Base-by-base conservation (phyloP, 2,113 vertebrate genomes). In the Chaetodon auriga region DNA sequence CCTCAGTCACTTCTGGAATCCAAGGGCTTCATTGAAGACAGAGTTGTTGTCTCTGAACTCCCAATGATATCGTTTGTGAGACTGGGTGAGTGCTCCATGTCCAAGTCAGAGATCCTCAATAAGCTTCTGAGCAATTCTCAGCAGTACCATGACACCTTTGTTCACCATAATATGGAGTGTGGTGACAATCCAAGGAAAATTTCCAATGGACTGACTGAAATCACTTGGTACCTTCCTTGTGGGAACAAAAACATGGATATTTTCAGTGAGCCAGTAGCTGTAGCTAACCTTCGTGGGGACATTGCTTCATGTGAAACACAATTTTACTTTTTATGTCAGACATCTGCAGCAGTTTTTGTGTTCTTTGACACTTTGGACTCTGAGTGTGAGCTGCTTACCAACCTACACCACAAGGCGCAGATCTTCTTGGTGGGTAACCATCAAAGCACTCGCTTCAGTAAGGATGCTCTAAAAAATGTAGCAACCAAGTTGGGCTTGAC, bases 41-140 rank as follows among this genome's bases (percentile, higher is more conserved):
- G 86, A 49, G 90, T 96, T 45, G 90, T 94, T 80, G 35, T 74
- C 10, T 77, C 89, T 65, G 12, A 93, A 23, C 25, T 94, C 18
- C 95, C 88, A 48, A 91, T 90, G 78, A 72, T 95, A 21, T 96
- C 96, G 16, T 96, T 96, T 89, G 95, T 96, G 61, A 93, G 94
- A 61, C 62, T 97, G 21, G 95, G 96, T 25, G 71, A 81, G 12
- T 95, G 92, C 71, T 95, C 90, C 16, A 68, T 96, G 70, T 97
- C 96, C 46, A 97, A 97, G 86, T 97, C 96, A 49, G 80, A 92
- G 69, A 80, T 95, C 48, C 89, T 97, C 21, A 97, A 96, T 55
- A 54, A 85, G 36, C 14, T 96, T 6, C 82, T 97, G n/a, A 95
- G 92, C 54, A 93, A 94, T 49, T 48, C 84, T 36, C 91, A 92